Conservation (phyloP, 2,888 invertebrate genomes). For the Achlya flavicornis region DNA sequence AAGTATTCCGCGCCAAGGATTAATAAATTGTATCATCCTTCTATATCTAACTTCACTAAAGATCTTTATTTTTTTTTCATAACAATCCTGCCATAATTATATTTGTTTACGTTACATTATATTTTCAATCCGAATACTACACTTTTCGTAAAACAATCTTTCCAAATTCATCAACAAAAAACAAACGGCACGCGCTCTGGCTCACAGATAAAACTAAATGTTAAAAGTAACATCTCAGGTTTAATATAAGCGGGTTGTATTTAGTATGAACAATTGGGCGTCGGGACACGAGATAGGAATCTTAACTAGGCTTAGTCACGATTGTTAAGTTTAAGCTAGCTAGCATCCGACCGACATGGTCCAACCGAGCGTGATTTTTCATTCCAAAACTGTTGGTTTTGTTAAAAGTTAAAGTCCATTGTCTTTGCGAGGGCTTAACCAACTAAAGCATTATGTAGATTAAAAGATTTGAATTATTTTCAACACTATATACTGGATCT, state of each 20-base stretch:
- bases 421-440: background rate
- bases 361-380: background rate
- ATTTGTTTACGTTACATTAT: no score
- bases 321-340: slow-evolving; percentile 43
- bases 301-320: slow-evolving; percentile 78
- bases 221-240: slow-evolving; percentile 9
- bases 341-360: background rate
- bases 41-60: no score
- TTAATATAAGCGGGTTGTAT: slow-evolving; percentile 31
- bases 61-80: no score
- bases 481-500: background rate
- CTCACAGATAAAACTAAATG: slow-evolving; percentile 18
- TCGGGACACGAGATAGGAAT: slow-evolving; percentile 69
- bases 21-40: no score
- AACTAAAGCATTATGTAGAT: background rate
- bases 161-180: background rate
- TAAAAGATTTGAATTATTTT: no score
- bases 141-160: no score
- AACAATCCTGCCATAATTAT: no score
- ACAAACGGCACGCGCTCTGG: background rate
- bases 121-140: no score
- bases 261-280: slow-evolving; percentile 74
- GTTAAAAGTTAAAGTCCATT: background rate
- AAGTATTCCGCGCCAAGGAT: no score
- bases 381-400: background rate